Conservation (phyloP, 1,140 invertebrate genomes). For the Dysdera silvatica region DNA sequence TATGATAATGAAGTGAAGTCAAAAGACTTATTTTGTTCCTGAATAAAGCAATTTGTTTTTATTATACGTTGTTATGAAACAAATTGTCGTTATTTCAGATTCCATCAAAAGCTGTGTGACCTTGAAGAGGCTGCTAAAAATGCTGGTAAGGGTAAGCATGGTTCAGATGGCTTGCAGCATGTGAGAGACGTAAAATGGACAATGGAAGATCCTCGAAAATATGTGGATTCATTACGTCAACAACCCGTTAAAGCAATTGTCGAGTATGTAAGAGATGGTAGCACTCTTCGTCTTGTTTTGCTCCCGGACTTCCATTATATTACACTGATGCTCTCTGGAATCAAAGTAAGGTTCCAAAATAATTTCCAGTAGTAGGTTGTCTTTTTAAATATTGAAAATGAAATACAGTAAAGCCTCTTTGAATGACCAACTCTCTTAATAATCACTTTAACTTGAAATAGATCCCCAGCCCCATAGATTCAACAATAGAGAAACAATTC, state of each 20-base stretch:
- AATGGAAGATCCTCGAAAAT: conserved; percentile 68
- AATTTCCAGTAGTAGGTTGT: too few species aligned
- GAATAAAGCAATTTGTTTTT: background rate
- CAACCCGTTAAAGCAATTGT: conserved; percentile 73
- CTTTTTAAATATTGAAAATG: too few species aligned
- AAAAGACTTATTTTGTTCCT: too few species aligned
- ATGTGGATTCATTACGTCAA: conserved; percentile 69
- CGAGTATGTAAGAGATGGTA: conserved; percentile 93
- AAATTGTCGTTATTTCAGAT: conserved; percentile 12
- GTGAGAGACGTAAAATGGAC: conserved; percentile 79
- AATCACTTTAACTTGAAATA: too few species aligned
- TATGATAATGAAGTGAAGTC: too few species aligned
- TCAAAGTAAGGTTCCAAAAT: conserved; percentile 67
- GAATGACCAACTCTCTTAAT: background rate
- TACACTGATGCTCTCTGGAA: conserved; percentile 89
- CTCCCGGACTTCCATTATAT: conserved; percentile 72
- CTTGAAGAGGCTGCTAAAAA: conserved; percentile 84
- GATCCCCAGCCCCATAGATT: too few species aligned
- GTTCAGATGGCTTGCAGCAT: conserved; percentile 50
- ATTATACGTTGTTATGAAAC: background rate
- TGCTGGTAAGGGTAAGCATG: conserved; percentile 79
- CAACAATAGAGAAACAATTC: too few species aligned
- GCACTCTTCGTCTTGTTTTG: conserved; percentile 81
- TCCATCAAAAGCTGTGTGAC: conserved; percentile 56
- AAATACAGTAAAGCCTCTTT: too few species aligned